A percentile compares a stretch with the other conserved stretches of the same genome.
Evolutionary conservation across 2,113 vertebrate species (phyloP).

Genomic region (Pterocles gutturalis): DNA sequence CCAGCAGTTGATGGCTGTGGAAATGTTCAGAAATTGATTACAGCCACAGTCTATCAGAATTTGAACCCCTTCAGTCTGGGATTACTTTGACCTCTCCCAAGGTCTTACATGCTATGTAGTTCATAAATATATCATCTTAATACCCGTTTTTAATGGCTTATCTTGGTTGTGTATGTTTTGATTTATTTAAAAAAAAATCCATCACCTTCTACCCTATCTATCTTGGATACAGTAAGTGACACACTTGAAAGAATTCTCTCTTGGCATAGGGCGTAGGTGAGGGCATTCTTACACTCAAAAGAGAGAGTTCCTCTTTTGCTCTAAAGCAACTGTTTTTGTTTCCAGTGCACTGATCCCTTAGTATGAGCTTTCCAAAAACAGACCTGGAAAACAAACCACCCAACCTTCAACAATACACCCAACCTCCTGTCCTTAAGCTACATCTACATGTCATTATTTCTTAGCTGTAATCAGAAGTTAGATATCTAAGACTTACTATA

Average conservation of each 20-base stretch:
- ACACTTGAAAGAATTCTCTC: not conserved
- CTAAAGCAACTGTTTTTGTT: not conserved
- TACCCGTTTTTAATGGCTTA: not conserved
- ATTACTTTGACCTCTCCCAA: not conserved
- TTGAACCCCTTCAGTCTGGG: not conserved
- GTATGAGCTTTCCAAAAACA: too few species aligned
- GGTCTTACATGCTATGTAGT: rapidly evolving
- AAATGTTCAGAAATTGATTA: not conserved
- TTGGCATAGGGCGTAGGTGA: not conserved
- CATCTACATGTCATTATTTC: not conserved
- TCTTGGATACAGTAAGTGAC: not conserved
- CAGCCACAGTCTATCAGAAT: not conserved
- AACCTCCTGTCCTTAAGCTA: not conserved
- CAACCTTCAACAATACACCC: not conserved
- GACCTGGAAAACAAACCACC: not conserved
- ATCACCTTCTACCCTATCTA: not conserved
- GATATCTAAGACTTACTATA: not conserved
- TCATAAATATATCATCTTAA: not conserved
- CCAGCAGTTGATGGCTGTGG: not conserved
- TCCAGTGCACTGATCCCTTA: not conserved
- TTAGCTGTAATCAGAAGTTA: not conserved
- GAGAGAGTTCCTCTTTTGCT: not conserved
- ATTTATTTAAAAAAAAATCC: not conserved
- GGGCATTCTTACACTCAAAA: not conserved
- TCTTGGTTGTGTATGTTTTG: not conserved